Evolutionary conservation across 2,113 vertebrate species (phyloP), one percentile per base, ranked within the genome.

Genomic region (Eudyptes chrysolophus): DNA sequence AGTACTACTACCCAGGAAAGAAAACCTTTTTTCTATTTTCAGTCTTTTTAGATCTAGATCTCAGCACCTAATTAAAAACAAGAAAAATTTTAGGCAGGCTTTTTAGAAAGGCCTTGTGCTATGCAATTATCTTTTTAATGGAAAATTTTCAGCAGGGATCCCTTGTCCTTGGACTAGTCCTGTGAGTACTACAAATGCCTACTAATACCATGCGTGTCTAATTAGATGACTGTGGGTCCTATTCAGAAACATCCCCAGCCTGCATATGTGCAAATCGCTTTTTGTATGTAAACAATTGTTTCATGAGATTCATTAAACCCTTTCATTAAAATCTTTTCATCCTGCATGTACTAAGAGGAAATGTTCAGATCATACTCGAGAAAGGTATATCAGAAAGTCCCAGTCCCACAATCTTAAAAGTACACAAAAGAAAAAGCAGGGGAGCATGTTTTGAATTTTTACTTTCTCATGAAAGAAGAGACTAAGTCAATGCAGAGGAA

Each of bases 111-210:
- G 68, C 30, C 49, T 71, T 69, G 58, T 87, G 52, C 61, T 70
- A 78, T 40, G 76, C 85, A 96, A 87, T 95, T 95, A 96, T 96
- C 82, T 96, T 96, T 93, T 70, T 84, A 96, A 97, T 84, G 72
- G 84, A 90, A 90, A 81, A 83, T 88, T 97, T 97, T 94, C 96
- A 97, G 82, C 87, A 90, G 68, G 87, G 65, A 84, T 88, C 42
- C 38, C 86, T 82, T 89, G 86, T 95, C 81, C 71, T 94, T 94
- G 82, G 58, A 80, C 76, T 70, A 86, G 83, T 58, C 84, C 72
- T 90, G 69, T 2, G 42, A 90, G 58, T 48, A 60, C 42, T 60
- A 94, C 87, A 92, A 85, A 93, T 81, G 76, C 88, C 62, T 71
- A 51, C 64, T 82, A 93, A 95, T 62, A 86, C 70, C 66, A 91